Evolutionary conservation across 2,797 vertebrate species (phyloP).

Genomic region (Channallabes apus): DNA sequence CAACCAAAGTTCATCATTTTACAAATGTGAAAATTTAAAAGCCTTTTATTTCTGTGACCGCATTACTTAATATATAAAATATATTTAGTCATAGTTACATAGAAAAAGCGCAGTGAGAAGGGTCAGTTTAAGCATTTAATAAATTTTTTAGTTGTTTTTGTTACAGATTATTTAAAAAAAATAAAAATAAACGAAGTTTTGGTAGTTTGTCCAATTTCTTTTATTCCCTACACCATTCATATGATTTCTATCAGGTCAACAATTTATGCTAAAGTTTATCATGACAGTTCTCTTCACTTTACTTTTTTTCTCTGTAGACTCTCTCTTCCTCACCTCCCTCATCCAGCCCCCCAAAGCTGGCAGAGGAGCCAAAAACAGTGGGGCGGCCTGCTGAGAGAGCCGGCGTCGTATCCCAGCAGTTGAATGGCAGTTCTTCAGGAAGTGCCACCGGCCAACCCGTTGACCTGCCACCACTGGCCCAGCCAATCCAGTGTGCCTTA

Average conservation of each 20-base stretch:
- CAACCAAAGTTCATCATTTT: not conserved
- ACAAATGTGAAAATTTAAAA: not conserved
- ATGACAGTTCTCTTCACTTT: not conserved
- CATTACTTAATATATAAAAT: not conserved
- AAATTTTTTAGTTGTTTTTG: not conserved
- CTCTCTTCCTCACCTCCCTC: constrained; percentile 68
- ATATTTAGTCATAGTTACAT: not conserved
- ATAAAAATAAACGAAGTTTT: not conserved
- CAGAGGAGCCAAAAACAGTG: constrained; percentile 71
- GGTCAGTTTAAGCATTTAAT: not conserved
- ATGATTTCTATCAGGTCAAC: not conserved
- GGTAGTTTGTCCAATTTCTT: not conserved
- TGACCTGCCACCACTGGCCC: constrained; percentile 76
- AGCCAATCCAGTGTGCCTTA: constrained; percentile 90
- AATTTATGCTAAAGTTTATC: not conserved
- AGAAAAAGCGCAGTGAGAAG: not conserved
- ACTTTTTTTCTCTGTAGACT: constrained; percentile 38
- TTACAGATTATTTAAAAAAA: not conserved
- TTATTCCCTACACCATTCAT: not conserved
- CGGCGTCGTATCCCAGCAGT: constrained; percentile 72
- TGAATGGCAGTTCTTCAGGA: constrained; percentile 79
- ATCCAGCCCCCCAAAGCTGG: constrained; percentile 76
- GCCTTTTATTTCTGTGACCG: not conserved
- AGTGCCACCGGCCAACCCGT: constrained; percentile 73
- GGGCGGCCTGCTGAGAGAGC: constrained; percentile 64